Evolutionary conservation across 2,797 vertebrate genomes (phyloP), one percentile per base, ranked within the genome.

Genomic region (Chaetodon trifasciatus): DNA sequence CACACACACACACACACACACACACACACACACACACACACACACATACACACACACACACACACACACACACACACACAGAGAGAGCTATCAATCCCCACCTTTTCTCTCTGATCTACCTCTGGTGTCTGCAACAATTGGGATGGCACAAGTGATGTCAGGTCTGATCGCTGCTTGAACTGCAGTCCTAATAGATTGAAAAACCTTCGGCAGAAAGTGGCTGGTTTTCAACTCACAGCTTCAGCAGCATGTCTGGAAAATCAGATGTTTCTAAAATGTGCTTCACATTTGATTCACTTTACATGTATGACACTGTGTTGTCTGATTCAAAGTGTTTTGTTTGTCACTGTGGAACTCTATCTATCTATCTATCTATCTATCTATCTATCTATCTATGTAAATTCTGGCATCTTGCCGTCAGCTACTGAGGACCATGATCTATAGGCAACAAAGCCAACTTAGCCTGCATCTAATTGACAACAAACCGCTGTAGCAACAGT

Each of bases 361-460:
- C 19, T 37, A 17, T 49, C 40, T 52, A 13, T 57, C 21, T 8
- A 44, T 50, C 68, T 60, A 37, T 37, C 28, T 28, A 32, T 32
- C 28, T 4, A 46, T 49, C 3, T 19, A 56, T 56, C 32, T 39
- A 39, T 60, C 32, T 21, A 39, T 75, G 35, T 52, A 74, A 49
- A 80, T 82, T 42, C 32, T 47, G 42, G 17, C 61, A 50, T 78
- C 24, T 73, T 58, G 40, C 76, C 70, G 37, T 81, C 56, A 69
- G 17, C 65, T 68, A 19, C 47, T 68, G 35, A 67, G 66, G 60
- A 58, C 50, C 60, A 0, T 61, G 85, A 91, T 93, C 89, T 88
- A 86, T 91, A 82, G 78, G 53, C 70, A 78, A 73, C 81, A 74
- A 89, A 79, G 76, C 67, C 79, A 77, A 79, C 65, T 82, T 82